Evolutionary conservation across 2,888 invertebrate genomes (phyloP).

Genomic region (Chymomyza fuscimana): DNA sequence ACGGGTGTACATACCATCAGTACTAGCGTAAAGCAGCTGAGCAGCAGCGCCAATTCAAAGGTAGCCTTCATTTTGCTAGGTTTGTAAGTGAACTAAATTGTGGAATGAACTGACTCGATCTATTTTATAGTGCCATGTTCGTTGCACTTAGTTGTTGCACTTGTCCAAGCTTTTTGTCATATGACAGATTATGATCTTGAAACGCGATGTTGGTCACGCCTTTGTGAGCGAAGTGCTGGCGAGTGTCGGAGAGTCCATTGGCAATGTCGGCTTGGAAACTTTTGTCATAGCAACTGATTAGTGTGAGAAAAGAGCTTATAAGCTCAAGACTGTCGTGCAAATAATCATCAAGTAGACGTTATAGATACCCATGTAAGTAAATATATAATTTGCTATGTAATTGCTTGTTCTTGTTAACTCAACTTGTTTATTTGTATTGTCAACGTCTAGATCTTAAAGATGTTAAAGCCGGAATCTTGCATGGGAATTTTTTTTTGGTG

Average conservation of each 20-base stretch:
- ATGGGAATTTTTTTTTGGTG: neutral
- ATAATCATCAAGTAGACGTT: neutral
- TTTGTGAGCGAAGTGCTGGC: neutral
- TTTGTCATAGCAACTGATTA: neutral
- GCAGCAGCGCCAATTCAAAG: constrained; percentile 37
- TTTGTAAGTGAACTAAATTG: constrained; percentile 28
- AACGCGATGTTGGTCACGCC: neutral
- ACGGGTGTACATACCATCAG: constrained; percentile 32
- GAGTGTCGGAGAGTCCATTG: constrained; percentile 18
- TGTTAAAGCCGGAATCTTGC: neutral
- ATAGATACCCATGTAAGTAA: neutral
- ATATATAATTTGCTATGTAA: neutral
- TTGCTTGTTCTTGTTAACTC: neutral
- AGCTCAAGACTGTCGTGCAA: neutral
- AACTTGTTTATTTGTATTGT: neutral
- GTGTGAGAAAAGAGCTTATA: neutral
- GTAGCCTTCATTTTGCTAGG: constrained; percentile 46
- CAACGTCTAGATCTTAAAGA: neutral
- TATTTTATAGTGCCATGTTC: constrained; percentile 26
- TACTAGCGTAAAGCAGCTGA: constrained; percentile 39
- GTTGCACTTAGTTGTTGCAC: constrained; percentile 32
- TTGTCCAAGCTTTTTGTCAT: constrained; percentile 15
- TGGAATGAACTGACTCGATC: neutral
- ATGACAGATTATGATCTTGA: constrained; percentile 22
- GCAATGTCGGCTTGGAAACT: constrained; percentile 6